phyloP scores from a whole-genome alignment of 2,797 vertebrate genomes.

The Okamejei kenojei region DNA sequence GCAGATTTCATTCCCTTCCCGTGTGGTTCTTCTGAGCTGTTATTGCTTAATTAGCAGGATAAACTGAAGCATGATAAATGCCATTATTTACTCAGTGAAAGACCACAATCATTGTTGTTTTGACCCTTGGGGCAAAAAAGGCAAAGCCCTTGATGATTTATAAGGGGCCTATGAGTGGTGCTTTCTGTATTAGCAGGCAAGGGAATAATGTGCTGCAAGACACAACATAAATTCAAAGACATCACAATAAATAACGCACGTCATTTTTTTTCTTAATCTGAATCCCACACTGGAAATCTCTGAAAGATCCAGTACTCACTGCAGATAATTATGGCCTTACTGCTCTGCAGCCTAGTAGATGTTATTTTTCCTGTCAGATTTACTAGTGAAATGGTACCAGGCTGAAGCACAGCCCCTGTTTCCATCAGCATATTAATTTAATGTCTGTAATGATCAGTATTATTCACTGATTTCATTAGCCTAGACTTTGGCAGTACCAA shows the following conservation, averaged over 20 bases:
- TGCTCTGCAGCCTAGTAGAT: neutral
- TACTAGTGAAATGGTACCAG: neutral
- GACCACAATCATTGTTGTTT: slow-evolving; percentile 59
- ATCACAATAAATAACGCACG: slow-evolving; percentile 42
- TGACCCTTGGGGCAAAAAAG: slow-evolving; percentile 55
- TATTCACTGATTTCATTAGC: slow-evolving; percentile 16
- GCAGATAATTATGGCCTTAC: slow-evolving; percentile 4
- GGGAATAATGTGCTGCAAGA: slow-evolving; percentile 43
- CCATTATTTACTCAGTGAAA: slow-evolving; percentile 61
- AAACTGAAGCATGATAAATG: slow-evolving; percentile 66
- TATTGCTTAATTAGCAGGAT: slow-evolving; percentile 64
- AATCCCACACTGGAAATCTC: slow-evolving; percentile 3
- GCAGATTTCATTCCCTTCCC: neutral
- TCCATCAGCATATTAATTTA: neutral
- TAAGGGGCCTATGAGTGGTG: slow-evolving; percentile 56
- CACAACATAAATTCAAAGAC: slow-evolving; percentile 46
- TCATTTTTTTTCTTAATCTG: slow-evolving; percentile 34
- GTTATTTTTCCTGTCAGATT: slow-evolving; percentile 34
- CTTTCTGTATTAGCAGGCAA: slow-evolving; percentile 47
- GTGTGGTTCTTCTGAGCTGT: slow-evolving; percentile 36
- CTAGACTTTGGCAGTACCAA: neutral
- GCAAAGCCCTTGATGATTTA: slow-evolving; percentile 61
- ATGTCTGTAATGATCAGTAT: neutral
- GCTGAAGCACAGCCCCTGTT: neutral
- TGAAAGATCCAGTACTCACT: neutral